phyloP scores from a whole-genome alignment of 2,113 vertebrate genomes.

The Leptobrachium leishanense region DNA sequence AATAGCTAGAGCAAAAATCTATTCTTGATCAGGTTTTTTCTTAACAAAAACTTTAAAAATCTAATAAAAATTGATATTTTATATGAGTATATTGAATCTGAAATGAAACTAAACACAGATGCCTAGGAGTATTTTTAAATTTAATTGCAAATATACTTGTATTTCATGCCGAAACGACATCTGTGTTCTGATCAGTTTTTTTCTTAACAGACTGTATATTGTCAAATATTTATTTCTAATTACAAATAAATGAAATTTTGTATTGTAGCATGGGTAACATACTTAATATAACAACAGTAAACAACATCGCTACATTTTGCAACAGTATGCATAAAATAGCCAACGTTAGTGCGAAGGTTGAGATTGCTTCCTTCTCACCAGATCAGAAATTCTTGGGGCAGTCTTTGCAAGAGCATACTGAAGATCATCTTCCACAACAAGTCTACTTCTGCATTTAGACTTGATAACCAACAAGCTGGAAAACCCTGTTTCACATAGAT shows the following conservation, averaged over 20 bases:
- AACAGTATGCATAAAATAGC: conserved; percentile 6
- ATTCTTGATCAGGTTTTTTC: no score
- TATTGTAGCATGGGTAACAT: background rate
- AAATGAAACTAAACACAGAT: no score
- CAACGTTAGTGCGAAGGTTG: conserved; percentile 13
- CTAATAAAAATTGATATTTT: no score
- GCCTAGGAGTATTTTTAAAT: no score
- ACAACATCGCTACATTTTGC: conserved; percentile 1
- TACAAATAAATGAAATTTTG: background rate
- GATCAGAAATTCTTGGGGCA: conserved; percentile 41
- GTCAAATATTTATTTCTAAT: background rate
- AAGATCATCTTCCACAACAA: conserved; percentile 30
- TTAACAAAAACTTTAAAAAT: no score
- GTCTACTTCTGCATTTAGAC: conserved; percentile 24
- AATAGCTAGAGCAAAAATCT: no score
- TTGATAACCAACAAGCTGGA: conserved; percentile 44
- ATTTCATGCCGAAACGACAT: no score
- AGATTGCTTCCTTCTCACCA: conserved; percentile 34
- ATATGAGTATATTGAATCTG: no score
- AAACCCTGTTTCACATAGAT: no score
- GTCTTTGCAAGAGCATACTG: conserved; percentile 22
- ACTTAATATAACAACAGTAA: background rate
- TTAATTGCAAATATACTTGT: no score
- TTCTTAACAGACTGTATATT: no score
- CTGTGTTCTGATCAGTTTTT: no score